Evolutionary conservation across 2,888 invertebrate species (phyloP), one percentile per base, ranked within the genome.

Genomic region (Nysson spinosus): DNA sequence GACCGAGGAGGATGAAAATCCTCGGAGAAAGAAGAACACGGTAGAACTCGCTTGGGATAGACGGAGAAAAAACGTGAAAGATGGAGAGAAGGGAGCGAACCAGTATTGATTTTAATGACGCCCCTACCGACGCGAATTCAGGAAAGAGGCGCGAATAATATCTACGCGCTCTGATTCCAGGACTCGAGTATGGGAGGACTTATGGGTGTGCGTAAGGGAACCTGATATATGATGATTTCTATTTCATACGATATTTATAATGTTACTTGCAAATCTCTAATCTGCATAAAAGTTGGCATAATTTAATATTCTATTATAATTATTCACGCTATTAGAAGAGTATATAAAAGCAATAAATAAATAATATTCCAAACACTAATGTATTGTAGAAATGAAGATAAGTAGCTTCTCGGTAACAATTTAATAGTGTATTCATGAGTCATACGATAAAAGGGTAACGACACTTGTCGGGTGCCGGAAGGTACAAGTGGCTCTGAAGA

Each of bases 21-120:
- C 47, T 32, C 47, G 52, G 28, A 44, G 63, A 57, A 72, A 30
- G 64, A 56, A 44, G 69, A 65, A 40, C 55, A 26, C 28, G 39
- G 40, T 28, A 57, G 30, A n/a, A 32, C 34, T 20, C 6, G 55
- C 26, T 49, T 30, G 52, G 57, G 55, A 35, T 58, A 58, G 50
- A 81, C 61, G 71, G 72, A 65, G 72, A 61, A 73, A 58, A 62
- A 69, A 54, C 26, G 56, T n/a, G n/a, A n/a, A n/a, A n/a, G n/a
- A n/a, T n/a, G n/a, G n/a, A n/a, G 73, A 72, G 72, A 64, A 71
- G 79, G 81, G 75, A 79, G 80, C 80, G 78, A 70, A 77, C 83
- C 78, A 82, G 87, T 87, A 87, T 87, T 87, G 87, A 86, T 87
- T 86, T 87, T 86, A 87, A 87, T 87, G 87, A 87, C 83, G 83